Conservation (phyloP, 2,888 invertebrate genomes). For the Macrophya alboannulata region DNA sequence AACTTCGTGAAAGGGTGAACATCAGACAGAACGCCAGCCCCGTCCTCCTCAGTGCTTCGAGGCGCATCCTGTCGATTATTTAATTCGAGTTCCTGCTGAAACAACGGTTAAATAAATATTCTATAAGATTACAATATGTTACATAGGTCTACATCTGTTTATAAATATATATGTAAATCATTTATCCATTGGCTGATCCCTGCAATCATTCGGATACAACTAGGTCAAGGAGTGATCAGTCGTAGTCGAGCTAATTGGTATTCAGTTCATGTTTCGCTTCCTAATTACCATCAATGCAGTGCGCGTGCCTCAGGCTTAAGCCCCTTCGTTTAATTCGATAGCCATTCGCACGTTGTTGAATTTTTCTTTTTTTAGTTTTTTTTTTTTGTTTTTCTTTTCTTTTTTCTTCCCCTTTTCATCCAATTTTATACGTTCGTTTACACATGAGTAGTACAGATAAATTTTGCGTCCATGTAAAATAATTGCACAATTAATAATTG, state of each 20-base stretch:
- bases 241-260: conserved; percentile 11
- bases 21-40: conserved; percentile 45
- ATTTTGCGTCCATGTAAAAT: too few relatives aligned
- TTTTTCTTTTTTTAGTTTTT: too few relatives aligned
- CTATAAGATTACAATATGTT: not conserved
- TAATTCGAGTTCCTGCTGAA: conserved; percentile 26
- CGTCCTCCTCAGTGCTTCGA: conserved; percentile 42
- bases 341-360: not conserved
- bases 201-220: not conserved
- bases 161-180: not conserved
- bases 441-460: too few relatives aligned
- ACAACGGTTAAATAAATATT: not conserved
- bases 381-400: too few relatives aligned
- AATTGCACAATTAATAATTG: too few relatives aligned
- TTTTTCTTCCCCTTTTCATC: not conserved
- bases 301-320: not conserved
- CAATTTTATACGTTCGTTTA: too few relatives aligned
- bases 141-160: too few relatives aligned
- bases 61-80: conserved; percentile 45
- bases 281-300: conserved; percentile 31
- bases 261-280: conserved; percentile 11
- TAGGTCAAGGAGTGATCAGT: conserved; percentile 2
- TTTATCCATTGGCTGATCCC: not conserved
- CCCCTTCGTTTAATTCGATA: not conserved
- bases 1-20: conserved; percentile 35